Evolutionary conservation across 2,888 invertebrate genomes (phyloP).

Genomic region (Tetanocera ferruginea): DNA sequence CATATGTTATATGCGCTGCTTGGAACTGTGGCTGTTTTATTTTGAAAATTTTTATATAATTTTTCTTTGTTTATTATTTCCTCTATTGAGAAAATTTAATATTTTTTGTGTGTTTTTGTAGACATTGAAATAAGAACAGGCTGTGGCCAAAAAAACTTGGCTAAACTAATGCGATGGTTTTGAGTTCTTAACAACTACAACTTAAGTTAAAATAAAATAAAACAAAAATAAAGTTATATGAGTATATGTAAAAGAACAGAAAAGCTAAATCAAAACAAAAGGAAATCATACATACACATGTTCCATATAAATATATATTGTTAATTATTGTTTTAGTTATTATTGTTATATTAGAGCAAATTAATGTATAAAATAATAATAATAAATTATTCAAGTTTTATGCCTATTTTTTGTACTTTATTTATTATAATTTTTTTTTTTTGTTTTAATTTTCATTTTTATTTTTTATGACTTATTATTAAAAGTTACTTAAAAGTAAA

Average conservation of each 20-base stretch:
- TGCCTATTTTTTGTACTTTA: constrained; percentile 34
- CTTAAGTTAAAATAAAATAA: constrained; percentile 33
- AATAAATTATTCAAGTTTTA: constrained; percentile 41
- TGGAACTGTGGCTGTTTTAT: not conserved
- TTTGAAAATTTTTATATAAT: constrained; percentile 3
- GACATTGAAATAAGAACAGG: not conserved
- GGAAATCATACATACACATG: not conserved
- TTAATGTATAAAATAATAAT: constrained; percentile 43
- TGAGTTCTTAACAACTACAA: constrained; percentile 47
- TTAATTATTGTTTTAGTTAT: constrained; percentile 31
- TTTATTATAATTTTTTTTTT: constrained; percentile 40
- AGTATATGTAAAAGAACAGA: constrained; percentile 10
- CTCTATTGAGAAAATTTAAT: not conserved
- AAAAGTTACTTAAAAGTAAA: constrained; percentile 16
- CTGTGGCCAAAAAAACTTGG: not conserved
- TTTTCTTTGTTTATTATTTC: not conserved
- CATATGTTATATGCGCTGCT: too few species aligned
- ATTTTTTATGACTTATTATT: not conserved
- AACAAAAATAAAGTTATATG: constrained; percentile 38
- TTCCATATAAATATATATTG: not conserved
- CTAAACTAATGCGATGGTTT: constrained; percentile 49
- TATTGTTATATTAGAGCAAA: constrained; percentile 45
- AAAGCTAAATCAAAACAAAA: not conserved
- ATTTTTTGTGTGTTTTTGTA: not conserved
- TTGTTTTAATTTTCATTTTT: not conserved